Evolutionary conservation across 2,888 invertebrate species (phyloP), one percentile per base, ranked within the genome.

Genomic region (Sphaerophoria taeniata): DNA sequence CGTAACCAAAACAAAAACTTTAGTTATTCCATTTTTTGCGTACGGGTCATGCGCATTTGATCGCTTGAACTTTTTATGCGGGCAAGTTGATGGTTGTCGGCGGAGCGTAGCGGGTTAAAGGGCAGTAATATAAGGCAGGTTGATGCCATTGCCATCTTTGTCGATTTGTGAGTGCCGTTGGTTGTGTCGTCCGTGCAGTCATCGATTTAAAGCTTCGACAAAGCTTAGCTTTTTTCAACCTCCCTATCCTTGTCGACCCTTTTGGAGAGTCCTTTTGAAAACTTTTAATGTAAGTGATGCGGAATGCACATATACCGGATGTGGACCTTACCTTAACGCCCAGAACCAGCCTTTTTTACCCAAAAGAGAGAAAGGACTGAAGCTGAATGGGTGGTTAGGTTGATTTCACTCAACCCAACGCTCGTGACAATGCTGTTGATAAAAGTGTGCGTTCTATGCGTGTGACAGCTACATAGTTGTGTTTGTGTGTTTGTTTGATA

Each of bases 1-100:
- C 70, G 81, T 58, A 81, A 85, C 80, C 85, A 85, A 77, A 85
- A 85, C 85, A 85, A 85, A 85, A 85, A 76, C 81, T 85, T 81
- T 77, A 47, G 45, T 81, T 85, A 69, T 85, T 81, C 81, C 73
- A 81, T 85, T 85, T 81, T 77, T 85, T 60, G 61, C 24, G 61
- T 47, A 6, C 31, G 34, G 53, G 51, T 14, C 85, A 85, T 85
- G 85, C 85, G 85, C 85, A 77, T 9, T 74, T 5, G 4, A 51
- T 47, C 0, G 14, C 11, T 47, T 74, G 36, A 58, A 56, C 56
- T 49, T 63, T 63, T 69, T 45, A 12, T 56, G 79, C 63, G 69
- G 63, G 39, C 24, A 24, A 24, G 24, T 24, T 24, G 24, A 24
- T 24, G 24, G 24, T 24, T 24, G 24, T 24, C 24, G 24, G 24